Evolutionary conservation across 2,113 vertebrate species (phyloP).

Genomic region (Scomber scombrus): DNA sequence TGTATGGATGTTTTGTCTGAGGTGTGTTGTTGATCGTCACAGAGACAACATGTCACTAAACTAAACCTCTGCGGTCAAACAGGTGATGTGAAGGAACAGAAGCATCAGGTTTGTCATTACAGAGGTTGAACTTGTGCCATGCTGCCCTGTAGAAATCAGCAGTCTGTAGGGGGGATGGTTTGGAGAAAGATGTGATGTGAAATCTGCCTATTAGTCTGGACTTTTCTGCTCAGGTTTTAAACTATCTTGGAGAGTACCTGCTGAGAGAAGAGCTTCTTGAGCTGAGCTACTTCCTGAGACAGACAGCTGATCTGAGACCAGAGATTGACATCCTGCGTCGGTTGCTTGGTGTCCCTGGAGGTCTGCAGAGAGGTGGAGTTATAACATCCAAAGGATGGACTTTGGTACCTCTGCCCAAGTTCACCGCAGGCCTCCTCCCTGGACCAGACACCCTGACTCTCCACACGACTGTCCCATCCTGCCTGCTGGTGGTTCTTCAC

Average conservation of each 20-base stretch:
- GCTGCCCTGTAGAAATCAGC: not conserved
- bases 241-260: conserved; percentile 80
- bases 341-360: conserved; percentile 52
- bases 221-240: conserved; percentile 35
- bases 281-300: conserved; percentile 87
- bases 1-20: not conserved
- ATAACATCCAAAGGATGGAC: conserved; percentile 19
- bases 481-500: conserved; percentile 56
- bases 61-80: conserved; percentile 4
- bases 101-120: not conserved
- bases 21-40: not conserved
- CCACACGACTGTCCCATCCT: conserved; percentile 19
- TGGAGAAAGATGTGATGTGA: not conserved
- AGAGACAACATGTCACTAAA: conserved; percentile 1
- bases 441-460: conserved; percentile 37
- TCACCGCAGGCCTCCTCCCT: conserved; percentile 34
- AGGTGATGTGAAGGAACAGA: not conserved
- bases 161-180: not conserved
- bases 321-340: conserved; percentile 76
- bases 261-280: conserved; percentile 87
- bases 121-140: conserved; percentile 5
- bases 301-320: conserved; percentile 84
- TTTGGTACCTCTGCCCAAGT: conserved; percentile 30
- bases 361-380: conserved; percentile 30
- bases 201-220: not conserved